Evolutionary conservation across 2,113 vertebrate genomes (phyloP), one percentile per base, ranked within the genome.

Genomic region (Peromyscus polionotus): DNA sequence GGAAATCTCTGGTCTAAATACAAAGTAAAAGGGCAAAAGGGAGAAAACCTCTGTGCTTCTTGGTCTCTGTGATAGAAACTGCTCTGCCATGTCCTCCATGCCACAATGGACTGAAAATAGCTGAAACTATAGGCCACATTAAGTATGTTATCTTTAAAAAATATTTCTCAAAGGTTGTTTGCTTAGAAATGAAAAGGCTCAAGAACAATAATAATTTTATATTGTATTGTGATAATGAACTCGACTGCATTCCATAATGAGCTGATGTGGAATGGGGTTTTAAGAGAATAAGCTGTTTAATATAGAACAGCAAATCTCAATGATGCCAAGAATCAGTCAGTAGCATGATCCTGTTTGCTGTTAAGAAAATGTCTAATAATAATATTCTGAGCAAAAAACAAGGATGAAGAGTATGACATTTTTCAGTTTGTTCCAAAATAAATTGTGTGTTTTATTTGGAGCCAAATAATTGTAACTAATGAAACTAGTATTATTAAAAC

Each of bases 71-170:
- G 7, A 28, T 65, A 19, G 7, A 39, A 65, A 17, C 4, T 65
- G 5, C 13, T 84, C 7, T 42, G 13, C 28, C 4, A 1, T 6
- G 8, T 45, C 14, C 4, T 45, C 8, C 5, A 11, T 31, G 28
- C 59, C 16, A 19, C 39, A 31, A 39, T 45, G 39, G 39, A 31
- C 39, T 65, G 16, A 45, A 45, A 42, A 63, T 45, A 59, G 14
- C 39, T 65, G 26, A 65, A 65, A 31, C 39, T 12, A 31, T 45
- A 45, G 9, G 9, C 16, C 14, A 65, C 4, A 12, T 45, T 20
- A 65, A 1, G 16, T 33, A 3, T 39, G 9, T 39, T 45, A 39
- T 45, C 26, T 45, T 65, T 65, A 45, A 85, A 85, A 33, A 65
- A 33, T 31, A 26, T 5, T 65, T 33, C 26, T 45, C 61, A 45